phyloP scores from a whole-genome alignment of 2,888 invertebrate species.

The Troglohyphantes excavatus region DNA sequence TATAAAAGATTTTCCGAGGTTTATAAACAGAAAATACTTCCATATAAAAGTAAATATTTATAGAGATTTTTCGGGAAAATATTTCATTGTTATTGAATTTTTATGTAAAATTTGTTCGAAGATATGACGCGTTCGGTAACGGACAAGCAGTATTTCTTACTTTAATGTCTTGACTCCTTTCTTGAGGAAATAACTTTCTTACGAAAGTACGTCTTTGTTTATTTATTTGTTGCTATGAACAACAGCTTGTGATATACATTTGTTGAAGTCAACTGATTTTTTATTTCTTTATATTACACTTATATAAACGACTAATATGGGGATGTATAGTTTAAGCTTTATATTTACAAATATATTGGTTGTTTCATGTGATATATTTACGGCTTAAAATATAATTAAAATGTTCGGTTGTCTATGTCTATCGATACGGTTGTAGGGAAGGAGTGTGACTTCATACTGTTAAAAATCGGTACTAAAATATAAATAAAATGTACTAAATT shows the following conservation, averaged over 20 bases:
- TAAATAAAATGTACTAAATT: too few relatives aligned
- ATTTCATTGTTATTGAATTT: background rate
- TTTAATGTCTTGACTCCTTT: background rate
- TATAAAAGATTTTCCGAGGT: background rate
- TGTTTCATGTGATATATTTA: too few relatives aligned
- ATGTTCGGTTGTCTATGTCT: too few relatives aligned
- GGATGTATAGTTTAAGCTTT: too few relatives aligned
- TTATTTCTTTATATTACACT: too few relatives aligned
- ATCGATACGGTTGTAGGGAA: too few relatives aligned
- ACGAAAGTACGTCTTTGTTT: background rate
- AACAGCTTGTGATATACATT: background rate
- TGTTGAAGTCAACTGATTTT: too few relatives aligned
- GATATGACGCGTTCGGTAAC: conserved; percentile 1
- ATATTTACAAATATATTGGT: too few relatives aligned
- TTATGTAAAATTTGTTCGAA: background rate
- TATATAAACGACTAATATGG: too few relatives aligned
- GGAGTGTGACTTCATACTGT: too few relatives aligned
- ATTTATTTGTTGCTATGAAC: background rate
- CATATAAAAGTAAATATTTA: background rate
- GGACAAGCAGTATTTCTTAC: background rate
- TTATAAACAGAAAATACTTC: background rate
- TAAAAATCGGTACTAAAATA: too few relatives aligned
- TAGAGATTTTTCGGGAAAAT: background rate
- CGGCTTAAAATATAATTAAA: too few relatives aligned
- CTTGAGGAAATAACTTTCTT: background rate